Percentiles rank a stretch among this genome's conserved stretches.
These are phyloP conservation scores for Aphodius sticticus DNA, from an alignment of 2,888 invertebrate genomes.

Conservation along the genomic window DNA sequence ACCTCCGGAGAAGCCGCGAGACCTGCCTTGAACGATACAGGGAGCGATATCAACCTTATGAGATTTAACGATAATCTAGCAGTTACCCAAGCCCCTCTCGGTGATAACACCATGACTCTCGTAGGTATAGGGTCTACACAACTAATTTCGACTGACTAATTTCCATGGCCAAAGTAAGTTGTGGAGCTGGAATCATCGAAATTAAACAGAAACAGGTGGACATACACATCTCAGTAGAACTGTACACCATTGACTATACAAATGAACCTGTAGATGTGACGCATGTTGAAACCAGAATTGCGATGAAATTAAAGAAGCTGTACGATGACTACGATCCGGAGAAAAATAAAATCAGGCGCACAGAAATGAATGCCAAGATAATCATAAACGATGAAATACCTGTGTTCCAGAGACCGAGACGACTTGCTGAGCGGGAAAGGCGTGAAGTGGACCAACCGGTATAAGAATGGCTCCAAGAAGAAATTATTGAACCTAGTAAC, in stretches of 20 bases:
- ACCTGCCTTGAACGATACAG: neutral
- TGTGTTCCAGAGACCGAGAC: conserved; percentile 8
- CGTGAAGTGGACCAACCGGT: too few species aligned
- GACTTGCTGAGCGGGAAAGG: too few species aligned
- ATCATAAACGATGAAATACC: neutral
- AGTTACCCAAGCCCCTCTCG: too few species aligned
- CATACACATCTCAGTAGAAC: neutral
- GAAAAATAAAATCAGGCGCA: neutral
- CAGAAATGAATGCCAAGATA: neutral
- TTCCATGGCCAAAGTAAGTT: neutral
- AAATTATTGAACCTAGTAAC: conserved; percentile 42
- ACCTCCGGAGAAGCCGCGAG: neutral
- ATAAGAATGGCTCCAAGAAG: conserved; percentile 33
- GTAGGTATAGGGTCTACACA: neutral
- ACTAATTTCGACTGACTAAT: neutral
- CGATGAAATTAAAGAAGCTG: too few species aligned
- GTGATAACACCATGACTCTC: too few species aligned
- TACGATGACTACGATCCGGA: conserved; percentile 5
- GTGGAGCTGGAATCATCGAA: neutral
- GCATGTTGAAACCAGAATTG: too few species aligned
- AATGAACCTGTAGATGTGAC: too few species aligned
- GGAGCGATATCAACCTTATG: too few species aligned
- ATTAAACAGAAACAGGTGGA: neutral
- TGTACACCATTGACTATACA: too few species aligned
- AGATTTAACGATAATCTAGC: too few species aligned